Base-by-base conservation (phyloP, 2,113 vertebrate genomes). In the Pseudorhombus dupliciocellatus region DNA sequence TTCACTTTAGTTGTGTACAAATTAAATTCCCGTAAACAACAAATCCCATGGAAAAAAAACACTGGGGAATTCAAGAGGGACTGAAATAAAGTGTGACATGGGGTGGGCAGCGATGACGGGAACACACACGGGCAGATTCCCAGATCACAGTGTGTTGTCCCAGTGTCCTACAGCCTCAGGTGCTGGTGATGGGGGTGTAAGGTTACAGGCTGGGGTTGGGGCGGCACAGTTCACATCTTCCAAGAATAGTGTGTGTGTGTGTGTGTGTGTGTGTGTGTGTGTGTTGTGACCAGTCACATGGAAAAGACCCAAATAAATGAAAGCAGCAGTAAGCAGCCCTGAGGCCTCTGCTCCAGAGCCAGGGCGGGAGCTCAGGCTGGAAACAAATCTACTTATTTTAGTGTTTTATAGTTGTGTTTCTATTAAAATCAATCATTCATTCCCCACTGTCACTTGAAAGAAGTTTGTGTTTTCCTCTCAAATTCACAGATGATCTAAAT, bases 101-200 rank as follows among this genome's bases (percentile, higher is more conserved):
- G n/a, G n/a, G n/a, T n/a, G n/a, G n/a, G 34, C 21, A 48, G 44
- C 28, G 4, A 53, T 40, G 4, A 12, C 31, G 30, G 12, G 5
- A 31, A 62, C 20, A 14, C 1, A 30, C 7, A n/a, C 26, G 55
- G n/a, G 3, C 15, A 25, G 20, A 46, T 11, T 15, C 10, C 1
- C 10, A 10, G 42, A 51, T 34, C 8, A 54, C 34, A 37, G 34
- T 25, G 9, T 50, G 9, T n/a, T 4, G 25, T 55, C 56, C 22
- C 72, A 24, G 46, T 66, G 72, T 63, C 65, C 60, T 55, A 51
- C 18, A 77, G 81, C 70, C 69, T 73, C 66, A 66, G 75, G 80
- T 80, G 77, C 62, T 73, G 51, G 22, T 72, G 28, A 51, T 28
- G 56, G 50, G 25, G 54, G 24, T 26, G 5, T 16, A 25, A 34